Base-by-base conservation (phyloP, 2,888 invertebrate species). In the Syrista parreyssii region DNA sequence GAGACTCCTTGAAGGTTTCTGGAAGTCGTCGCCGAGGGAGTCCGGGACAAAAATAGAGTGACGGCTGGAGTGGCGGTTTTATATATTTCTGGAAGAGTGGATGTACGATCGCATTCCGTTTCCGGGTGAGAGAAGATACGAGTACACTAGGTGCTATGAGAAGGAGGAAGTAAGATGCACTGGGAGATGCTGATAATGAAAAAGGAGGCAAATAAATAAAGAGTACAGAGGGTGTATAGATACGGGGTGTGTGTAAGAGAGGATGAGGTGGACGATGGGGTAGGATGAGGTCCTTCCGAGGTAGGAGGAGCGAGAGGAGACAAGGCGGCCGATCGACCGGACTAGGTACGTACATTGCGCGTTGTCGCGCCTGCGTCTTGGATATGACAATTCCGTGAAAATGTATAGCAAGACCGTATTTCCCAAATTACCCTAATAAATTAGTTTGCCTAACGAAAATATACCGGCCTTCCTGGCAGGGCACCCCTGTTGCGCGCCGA, bases 381-480 rank as follows among this genome's bases (percentile, higher is more conserved):
- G 78, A 78, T 78, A 78, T 78, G 78, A 78, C 78, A 68, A 78
- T 78, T 78, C 78, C 78, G n/a, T 75, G 78, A 78, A 78, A 78
- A 78, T 78, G 75, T 71, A 78, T 78, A 72, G 78, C 75, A 68
- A 71, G 75, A 72, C 75, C 72, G 78, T 75, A 78, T 78, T 78
- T 78, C 78, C 78, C 75, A 78, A 78, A 78, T 78, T 78, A 78
- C 78, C 75, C 75, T 78, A 78, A 78, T 78, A 78, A 78, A 78
- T 78, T 78, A 78, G 78, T 78, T 75, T 78, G 72, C 75, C 78
- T 78, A 78, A 81, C 79, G 81, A 81, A 81, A 81, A 81, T 81
- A 81, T 78, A 81, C 78, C 71, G 68, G 69, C 68, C 76, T 76
- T 78, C 73, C 76, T 55, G 55, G 55, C 55, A 55, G 55, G 55